These are phyloP conservation scores for Daubentonia madagascariensis DNA, from an alignment of 2,113 vertebrate genomes.

Conservation along the genomic window DNA sequence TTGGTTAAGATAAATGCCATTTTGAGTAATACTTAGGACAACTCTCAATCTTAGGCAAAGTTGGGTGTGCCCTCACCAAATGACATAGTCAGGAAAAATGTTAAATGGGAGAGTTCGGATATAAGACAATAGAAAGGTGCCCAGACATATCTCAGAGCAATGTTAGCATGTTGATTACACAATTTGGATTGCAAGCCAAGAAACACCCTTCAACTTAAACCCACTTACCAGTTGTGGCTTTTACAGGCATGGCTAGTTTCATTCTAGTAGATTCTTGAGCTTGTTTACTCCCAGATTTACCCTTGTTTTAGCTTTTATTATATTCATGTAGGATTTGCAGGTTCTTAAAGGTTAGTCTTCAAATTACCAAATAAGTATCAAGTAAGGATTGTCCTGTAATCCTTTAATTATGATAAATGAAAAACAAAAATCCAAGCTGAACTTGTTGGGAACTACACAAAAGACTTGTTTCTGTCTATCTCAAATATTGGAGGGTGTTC, in stretches of 20 bases:
- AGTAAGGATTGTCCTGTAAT: neutral
- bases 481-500: neutral
- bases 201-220: constrained; percentile 22
- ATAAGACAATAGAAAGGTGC: neutral
- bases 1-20: constrained; percentile 27
- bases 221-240: neutral
- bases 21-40: constrained; percentile 21
- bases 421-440: neutral
- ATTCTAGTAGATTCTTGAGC: neutral
- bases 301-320: neutral
- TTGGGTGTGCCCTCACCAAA: neutral
- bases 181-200: neutral
- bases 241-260: neutral
- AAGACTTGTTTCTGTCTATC: neutral
- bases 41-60: constrained; percentile 14
- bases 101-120: neutral
- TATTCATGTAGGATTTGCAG: neutral
- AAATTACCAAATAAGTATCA: neutral
- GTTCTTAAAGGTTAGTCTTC: neutral
- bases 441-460: neutral
- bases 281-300: neutral
- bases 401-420: constrained; percentile 9
- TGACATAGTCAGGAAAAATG: constrained; percentile 5
- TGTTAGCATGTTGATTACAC: neutral
- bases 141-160: neutral